Conservation (phyloP, 2,113 vertebrate species). For the Nesogale talazaci region DNA sequence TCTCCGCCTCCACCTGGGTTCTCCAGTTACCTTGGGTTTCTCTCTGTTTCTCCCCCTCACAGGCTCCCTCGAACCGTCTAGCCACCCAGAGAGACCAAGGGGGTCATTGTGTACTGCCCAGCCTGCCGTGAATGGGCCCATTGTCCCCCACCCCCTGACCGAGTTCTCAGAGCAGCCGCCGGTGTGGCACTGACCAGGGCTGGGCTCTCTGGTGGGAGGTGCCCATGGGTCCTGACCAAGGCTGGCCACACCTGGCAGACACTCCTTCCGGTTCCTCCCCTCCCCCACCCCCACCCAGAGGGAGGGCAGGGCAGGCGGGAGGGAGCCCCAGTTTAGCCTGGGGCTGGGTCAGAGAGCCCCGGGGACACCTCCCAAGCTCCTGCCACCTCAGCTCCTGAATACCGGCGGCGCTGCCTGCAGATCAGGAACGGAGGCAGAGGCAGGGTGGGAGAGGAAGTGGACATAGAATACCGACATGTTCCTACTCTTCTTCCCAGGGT, state of each 20-base stretch:
- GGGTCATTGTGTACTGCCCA: background rate
- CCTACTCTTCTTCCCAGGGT: background rate
- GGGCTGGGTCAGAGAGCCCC: too few species aligned
- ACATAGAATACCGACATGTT: background rate
- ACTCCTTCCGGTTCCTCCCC: background rate
- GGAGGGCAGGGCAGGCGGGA: background rate
- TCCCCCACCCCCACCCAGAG: background rate
- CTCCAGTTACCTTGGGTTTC: background rate
- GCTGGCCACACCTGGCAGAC: background rate
- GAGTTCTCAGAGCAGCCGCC: constrained; percentile 54
- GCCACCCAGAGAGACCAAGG: constrained; percentile 45
- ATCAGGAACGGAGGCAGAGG: background rate
- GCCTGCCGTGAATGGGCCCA: constrained; percentile 67
- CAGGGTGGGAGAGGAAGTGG: background rate
- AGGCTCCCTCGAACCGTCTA: background rate
- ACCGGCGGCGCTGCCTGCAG: background rate
- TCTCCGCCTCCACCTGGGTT: background rate
- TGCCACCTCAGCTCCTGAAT: background rate
- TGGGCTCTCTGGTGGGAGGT: constrained; percentile 35
- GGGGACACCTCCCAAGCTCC: background rate
- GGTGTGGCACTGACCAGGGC: constrained; percentile 62
- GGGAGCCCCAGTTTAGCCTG: background rate
- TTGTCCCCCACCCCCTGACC: constrained; percentile 35
- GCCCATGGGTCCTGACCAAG: constrained; percentile 54
- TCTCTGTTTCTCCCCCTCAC: too few species aligned